A percentile compares a stretch with the other conserved stretches of the same genome.
Conservation (phyloP, 2,888 invertebrate species). For the Ochropacha duplaris region DNA sequence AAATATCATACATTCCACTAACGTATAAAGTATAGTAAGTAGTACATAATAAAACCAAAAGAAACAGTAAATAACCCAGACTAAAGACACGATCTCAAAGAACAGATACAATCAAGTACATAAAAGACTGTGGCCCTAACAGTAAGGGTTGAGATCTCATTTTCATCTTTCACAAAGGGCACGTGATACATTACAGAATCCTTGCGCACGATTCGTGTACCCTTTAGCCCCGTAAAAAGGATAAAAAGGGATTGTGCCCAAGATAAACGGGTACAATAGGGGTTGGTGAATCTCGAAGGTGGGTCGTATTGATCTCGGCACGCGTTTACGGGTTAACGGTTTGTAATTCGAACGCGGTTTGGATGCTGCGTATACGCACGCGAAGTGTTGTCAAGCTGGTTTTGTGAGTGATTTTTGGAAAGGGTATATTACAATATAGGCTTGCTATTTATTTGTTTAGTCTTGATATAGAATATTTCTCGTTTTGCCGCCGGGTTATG, state of each 20-base stretch:
- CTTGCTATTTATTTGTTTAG: too few species aligned
- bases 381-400: slow-evolving; percentile 35
- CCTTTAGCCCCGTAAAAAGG: slow-evolving; percentile 63
- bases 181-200: slow-evolving; percentile 76
- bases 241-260: slow-evolving; percentile 66
- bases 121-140: slow-evolving; percentile 36
- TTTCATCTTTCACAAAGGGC: slow-evolving; percentile 67
- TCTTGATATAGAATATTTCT: too few species aligned
- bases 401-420: slow-evolving; percentile 15
- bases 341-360: slow-evolving; percentile 30
- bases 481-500: too few species aligned
- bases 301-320: slow-evolving; percentile 72
- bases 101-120: slow-evolving; percentile 26
- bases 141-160: slow-evolving; percentile 60
- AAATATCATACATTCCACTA: background rate
- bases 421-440: slow-evolving; percentile 7
- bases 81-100: slow-evolving; percentile 6
- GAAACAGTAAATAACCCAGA: slow-evolving; percentile 12
- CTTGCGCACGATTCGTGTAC: slow-evolving; percentile 73
- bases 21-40: background rate
- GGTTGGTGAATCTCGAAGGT: slow-evolving; percentile 55
- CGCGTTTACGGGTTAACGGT: slow-evolving; percentile 72
- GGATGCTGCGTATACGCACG: slow-evolving; percentile 71
- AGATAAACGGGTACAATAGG: slow-evolving; percentile 64
- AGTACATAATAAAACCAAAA: slow-evolving; percentile 19